A percentile compares a stretch with the other conserved stretches of the same genome.
These are phyloP conservation scores for Sipha flava DNA, from an alignment of 1,140 invertebrate genomes.

Conservation along the genomic window DNA sequence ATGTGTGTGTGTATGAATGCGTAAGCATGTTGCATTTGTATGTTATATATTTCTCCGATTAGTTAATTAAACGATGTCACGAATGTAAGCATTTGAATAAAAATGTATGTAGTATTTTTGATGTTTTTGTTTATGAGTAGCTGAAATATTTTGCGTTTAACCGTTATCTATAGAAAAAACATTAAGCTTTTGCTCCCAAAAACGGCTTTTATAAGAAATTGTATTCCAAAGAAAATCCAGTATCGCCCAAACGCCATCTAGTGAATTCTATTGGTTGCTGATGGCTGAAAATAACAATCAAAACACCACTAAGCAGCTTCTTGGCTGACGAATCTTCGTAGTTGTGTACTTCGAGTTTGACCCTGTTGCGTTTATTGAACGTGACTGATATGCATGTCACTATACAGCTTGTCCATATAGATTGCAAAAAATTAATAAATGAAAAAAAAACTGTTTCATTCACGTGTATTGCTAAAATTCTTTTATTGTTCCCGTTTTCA, in stretches of 20 bases:
- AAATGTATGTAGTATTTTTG: background rate
- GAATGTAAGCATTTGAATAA: background rate
- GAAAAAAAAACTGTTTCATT: background rate
- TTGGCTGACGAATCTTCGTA: too few relatives aligned
- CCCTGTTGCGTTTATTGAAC: too few relatives aligned
- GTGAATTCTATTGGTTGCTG: too few relatives aligned
- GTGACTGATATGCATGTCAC: too few relatives aligned
- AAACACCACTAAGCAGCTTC: too few relatives aligned
- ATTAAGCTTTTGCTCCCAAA: background rate
- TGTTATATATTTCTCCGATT: background rate
- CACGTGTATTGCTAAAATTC: too few relatives aligned
- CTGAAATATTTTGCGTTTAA: background rate
- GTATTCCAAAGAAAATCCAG: background rate
- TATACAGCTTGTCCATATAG: too few relatives aligned
- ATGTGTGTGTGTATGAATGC: background rate
- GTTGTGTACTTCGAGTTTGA: too few relatives aligned
- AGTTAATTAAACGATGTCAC: background rate
- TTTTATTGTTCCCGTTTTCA: too few relatives aligned
- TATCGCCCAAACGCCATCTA: background rate
- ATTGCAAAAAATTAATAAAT: too few relatives aligned
- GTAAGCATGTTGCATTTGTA: background rate
- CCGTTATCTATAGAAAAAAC: background rate
- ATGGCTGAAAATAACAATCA: too few relatives aligned
- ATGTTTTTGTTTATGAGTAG: background rate
- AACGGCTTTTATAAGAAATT: background rate